Base-by-base conservation (phyloP, 2,888 invertebrate genomes). In the Campoletis raptor region DNA sequence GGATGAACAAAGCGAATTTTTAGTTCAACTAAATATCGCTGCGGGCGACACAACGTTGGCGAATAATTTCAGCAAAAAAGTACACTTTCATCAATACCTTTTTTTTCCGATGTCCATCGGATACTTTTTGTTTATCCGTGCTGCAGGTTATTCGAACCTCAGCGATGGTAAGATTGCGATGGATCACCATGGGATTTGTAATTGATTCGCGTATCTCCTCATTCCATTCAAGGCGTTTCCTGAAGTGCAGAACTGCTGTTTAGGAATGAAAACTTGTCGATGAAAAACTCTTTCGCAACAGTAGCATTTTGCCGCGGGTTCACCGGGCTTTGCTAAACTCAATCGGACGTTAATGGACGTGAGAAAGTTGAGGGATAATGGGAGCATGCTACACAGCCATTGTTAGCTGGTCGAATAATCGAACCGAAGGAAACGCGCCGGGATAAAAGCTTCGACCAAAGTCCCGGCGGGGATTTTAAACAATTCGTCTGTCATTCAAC, bases 401-500 rank as follows among this genome's bases (percentile, higher is more conserved):
- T 84, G 67, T 80, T 84, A 70, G 76, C 61, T 61, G 52, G 18
- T 69, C 57, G 79, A 73, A 78, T 78, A 73, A 76, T 76, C 73
- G 52, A 79, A 57, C 57, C 10, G 70, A 40, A 57, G 61, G 66
- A 40, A 73, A 42, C 40, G 36, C 42, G 70, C 30, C 37, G 66
- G 48, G 70, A 76, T 80, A 64, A 84, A 83, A 84, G 80, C 80
- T 76, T 70, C 79, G 70, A 69, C 69, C 74, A 76, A 70, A 80
- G 37, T 69, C 84, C 80, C 80, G 30, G 48, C 57, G 69, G 84
- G 80, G 57, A 70, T 80, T 84, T 84, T 80, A 70, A 84, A 84
- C 84, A 84, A 80, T 84, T 84, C 84, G 80, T 74, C 80, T 54
- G 64, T 80, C 69, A 66, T 76, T 69, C 74, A 61, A 74, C 84